Percentiles rank a stretch among this genome's conserved stretches.
Conservation (phyloP, 2,797 vertebrate genomes). For the Tragopan temminckii region DNA sequence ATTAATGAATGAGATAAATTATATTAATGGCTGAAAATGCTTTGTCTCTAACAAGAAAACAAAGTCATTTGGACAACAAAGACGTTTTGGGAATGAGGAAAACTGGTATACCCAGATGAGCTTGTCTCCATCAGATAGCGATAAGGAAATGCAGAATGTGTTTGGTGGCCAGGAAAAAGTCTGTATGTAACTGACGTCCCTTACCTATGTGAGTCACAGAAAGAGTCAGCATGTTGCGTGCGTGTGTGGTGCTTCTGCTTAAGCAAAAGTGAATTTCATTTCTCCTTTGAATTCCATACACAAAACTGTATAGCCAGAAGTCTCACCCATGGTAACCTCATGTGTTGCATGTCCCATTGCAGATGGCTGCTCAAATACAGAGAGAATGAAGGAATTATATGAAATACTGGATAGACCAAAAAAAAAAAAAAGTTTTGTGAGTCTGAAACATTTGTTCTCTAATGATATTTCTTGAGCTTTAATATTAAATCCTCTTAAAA, state of each 20-base stretch:
- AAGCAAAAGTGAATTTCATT: neutral
- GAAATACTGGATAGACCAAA: neutral
- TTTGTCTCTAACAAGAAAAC: neutral
- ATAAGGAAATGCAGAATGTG: neutral
- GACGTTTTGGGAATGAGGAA: neutral
- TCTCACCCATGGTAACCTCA: rapidly evolving
- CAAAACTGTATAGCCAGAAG: neutral
- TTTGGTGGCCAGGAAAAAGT: neutral
- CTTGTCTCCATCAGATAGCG: neutral
- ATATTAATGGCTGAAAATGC: neutral
- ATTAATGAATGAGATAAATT: neutral
- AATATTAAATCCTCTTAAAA: neutral
- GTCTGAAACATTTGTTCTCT: neutral
- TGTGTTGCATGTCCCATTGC: neutral
- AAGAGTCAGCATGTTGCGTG: neutral
- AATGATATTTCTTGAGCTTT: neutral
- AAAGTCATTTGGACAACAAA: neutral
- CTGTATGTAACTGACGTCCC: neutral
- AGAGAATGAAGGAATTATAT: neutral
- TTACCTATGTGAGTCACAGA: rapidly evolving
- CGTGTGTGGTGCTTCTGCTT: neutral
- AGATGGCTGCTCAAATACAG: neutral
- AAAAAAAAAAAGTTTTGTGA: neutral
- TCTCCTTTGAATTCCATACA: neutral
- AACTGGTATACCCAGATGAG: neutral